Evolutionary conservation across 1,140 invertebrate genomes (phyloP), one percentile per base, ranked within the genome.

Genomic region (Eupeodes corollae): DNA sequence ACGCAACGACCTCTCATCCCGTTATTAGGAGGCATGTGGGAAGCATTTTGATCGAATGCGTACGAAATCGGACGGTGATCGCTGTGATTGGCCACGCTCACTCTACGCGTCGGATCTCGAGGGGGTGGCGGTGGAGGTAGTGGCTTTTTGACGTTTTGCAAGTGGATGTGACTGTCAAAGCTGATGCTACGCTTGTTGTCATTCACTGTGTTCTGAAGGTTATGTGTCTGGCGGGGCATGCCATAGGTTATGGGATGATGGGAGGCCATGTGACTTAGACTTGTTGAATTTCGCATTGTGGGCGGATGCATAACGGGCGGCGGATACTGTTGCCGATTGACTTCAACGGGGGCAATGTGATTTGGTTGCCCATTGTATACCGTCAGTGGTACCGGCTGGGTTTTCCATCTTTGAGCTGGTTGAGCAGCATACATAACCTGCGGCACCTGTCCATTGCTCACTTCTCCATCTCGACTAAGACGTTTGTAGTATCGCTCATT

Each of bases 401-500:
- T 67, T 42, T 67, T 67, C 44, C 60, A 67, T 30, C 61, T 55
- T 37, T 52, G 57, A 31, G 46, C 51, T 8, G 44, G 53, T 15
- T 51, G 49, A 32, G 38, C 12, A 15, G 14, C 14, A 47, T 52
- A 6, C 37, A 47, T 6, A 42, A 47, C 18, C 32, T 48, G 2
- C 1, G 59, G 57, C 18, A 57, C 74, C 26, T 74, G 75, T 58
- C 79, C 77, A 56, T 74, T 75, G 48, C 76, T 77, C 3, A 76
- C 56, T 47, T 75, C 73, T 16, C 73, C 80, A 48, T 86, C 83
- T 33, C 78, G 73, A 5, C 81, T 84, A 42, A 85, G 68, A 31
- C 86, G 71, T 58, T 84, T 84, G 40, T 84, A 77, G 55, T 87
- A 86, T 30, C 86, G 73, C 63, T 88, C 86, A 41, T 84, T 88